Evolutionary conservation across 2,113 vertebrate genomes (phyloP), one percentile per base, ranked within the genome.

Genomic region (Arizona elegans): DNA sequence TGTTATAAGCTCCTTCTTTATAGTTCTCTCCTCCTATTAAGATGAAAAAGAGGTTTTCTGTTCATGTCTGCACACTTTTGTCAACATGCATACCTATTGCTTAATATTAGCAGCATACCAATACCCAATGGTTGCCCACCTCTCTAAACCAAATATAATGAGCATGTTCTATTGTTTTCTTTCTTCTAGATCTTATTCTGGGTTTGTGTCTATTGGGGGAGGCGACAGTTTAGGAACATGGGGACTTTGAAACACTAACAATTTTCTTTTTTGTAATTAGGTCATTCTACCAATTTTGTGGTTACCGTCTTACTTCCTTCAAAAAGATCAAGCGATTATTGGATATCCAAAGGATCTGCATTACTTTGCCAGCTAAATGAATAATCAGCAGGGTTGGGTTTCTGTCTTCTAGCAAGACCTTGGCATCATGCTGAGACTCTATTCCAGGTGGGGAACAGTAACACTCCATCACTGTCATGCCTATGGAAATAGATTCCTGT

Each of bases 221-320:
- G 33, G 13, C 52, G 56, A 1, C 9, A 58, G 19, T 43, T 92
- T 85, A 5, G 2, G 53, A 50, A 21, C 23, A 52, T 43, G 6
- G 21, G 26, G 29, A 54, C 2, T 3, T 90, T 8, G 52, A 54
- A 7, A 38, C 4, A 85, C 10, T 59, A 86, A 92, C 3, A 0
- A 70, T 91, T 70, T 93, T 90, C 92, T 87, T 4, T 94, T 13
- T 93, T 94, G 75, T 94, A 92, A 86, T 43, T 94, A 98, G 98
- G 97, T 75, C 97, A 97, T 96, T 98, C 98, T 23, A 98, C 97
- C 92, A 97, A 98, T 95, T 98, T 98, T 94, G 97, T 98, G 90
- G 97, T 98, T 92, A 98, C 97, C 0, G 94, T 98, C 86, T 96
- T 98, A 94, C 92, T 98, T 91, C 97, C 97, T 85, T 98, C 98